Base-by-base conservation (phyloP, 2,888 invertebrate genomes). In the Meliscaeva auricollis region DNA sequence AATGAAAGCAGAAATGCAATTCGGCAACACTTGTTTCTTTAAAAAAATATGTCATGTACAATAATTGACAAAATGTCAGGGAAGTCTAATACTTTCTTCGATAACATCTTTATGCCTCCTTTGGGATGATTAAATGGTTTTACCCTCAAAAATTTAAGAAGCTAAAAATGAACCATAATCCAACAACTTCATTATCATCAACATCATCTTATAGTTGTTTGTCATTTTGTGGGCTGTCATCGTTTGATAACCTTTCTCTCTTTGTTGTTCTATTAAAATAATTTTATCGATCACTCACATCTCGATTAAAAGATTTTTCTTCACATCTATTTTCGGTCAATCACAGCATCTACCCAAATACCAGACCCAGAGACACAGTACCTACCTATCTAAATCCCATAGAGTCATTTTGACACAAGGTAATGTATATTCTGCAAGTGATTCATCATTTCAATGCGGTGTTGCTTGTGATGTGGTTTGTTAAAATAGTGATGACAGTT, bases 371-470 rank as follows among this genome's bases (percentile, higher is more conserved):
- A 62, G 52, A 22, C n/a, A 48, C 54, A 44, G 44, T 70, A 20
- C 30, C 30, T 26, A 26, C 26, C 2, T 26, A 26, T 4, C 2
- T 52, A 50, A 75, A 75, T 75, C 84, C 26, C 26, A 26, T 2
- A 75, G 35, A 1, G 48, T 30, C 69, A 50, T 54, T 78, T 60
- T 38, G 6, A 58, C 48, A 17, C 13, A 72, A 38, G 32, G 3
- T 9, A 9, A 35, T 58, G 20, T 20, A 17, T 11, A 17, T 15
- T 41, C 13, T 54, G 13, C 32, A 30, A 38, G 38, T 78, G 80
- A 84, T 79, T 78, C 84, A 70, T 84, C 83, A 70, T 48, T 26
- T 58, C 22, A 46, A 15, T 46, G n/a, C 35, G 6, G 38, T 66
- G 62, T 58, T 32, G 30, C 22, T 26, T 26, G 17, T 41, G 38